A percentile compares a stretch with the other conserved stretches of the same genome.
These are phyloP conservation scores for Temnothorax unifasciatus DNA, from an alignment of 2,888 invertebrate genomes.

Conservation along the genomic window DNA sequence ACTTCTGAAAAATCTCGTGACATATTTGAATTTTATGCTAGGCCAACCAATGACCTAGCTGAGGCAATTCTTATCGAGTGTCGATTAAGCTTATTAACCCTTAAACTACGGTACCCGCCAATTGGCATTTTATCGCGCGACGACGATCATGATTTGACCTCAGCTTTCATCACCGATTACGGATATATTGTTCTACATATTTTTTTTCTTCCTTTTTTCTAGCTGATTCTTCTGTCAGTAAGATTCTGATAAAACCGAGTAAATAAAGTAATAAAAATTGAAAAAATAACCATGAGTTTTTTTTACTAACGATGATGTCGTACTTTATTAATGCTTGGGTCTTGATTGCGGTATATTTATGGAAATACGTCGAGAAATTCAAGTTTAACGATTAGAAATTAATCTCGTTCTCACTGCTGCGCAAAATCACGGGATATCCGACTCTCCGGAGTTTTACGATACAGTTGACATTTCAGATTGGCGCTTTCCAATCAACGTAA, in stretches of 20 bases:
- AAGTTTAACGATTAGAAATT: not conserved
- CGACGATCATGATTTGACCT: slow-evolving; percentile 11
- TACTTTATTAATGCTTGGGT: not conserved
- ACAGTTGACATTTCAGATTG: not conserved
- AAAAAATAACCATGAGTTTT: not conserved
- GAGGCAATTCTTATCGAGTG: slow-evolving; percentile 42
- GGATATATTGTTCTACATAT: slow-evolving; percentile 1
- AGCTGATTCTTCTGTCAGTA: not conserved
- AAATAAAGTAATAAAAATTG: not conserved
- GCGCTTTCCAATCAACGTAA: not conserved
- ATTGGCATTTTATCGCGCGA: slow-evolving; percentile 41
- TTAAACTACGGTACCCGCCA: slow-evolving; percentile 20
- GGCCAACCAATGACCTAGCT: slow-evolving; percentile 27
- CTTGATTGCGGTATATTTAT: not conserved
- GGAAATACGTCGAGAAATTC: not conserved
- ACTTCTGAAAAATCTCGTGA: not conserved
- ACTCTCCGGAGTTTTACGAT: not conserved
- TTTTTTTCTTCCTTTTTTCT: not conserved
- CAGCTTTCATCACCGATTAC: not conserved
- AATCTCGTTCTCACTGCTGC: not conserved
- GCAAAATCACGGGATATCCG: not conserved
- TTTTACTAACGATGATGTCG: not conserved
- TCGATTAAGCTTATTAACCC: slow-evolving; percentile 47
- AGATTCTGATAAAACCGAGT: not conserved
- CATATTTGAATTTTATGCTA: not conserved